Base-by-base conservation (phyloP, 2,888 invertebrate species). In the Hecatera dysodea region DNA sequence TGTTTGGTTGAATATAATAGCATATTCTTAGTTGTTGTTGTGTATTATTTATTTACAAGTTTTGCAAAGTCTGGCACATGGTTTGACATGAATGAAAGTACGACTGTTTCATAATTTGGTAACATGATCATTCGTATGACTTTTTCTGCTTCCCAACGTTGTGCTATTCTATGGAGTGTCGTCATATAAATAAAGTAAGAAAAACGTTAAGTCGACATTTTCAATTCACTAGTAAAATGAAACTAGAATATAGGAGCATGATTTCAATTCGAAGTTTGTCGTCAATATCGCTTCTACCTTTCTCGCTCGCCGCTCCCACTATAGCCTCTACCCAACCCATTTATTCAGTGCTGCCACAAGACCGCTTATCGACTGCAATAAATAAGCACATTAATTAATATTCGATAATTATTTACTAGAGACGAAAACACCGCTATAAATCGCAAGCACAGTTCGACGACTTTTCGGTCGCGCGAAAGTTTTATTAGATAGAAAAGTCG, bases 331-430 rank as follows among this genome's bases (percentile, higher is more conserved):
- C 69, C 50, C 22, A 53, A n/a, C 39, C 19, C 52, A 67, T 73
- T 72, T 75, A 70, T 65, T 55, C 68, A 71, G 75, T 70, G 29
- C 52, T 68, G 50, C 83, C 78, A 82, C 81, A 87, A 82, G 85
- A 86, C 82, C 86, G 81, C 86, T 89, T 90, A 91, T 90, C 87
- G 75, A 50, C 67, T 9, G 84, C 81, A 87, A 89, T 90, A 91
- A 91, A 91, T 89, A 90, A 85, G 57, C 80, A 80, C 85, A 89
- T 88, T 88, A 89, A 91, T 90, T 89, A 90, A 83, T 87, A 88
- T 89, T 91, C 86, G 88, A 90, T 90, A 87, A 85, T 90, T 89
- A 88, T 88, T 85, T 81, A 72, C 73, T 78, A 78, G 79, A 78
- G 63, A 87, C 87, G 85, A 90, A 89, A 90, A 90, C 89, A 88